A percentile compares a stretch with the other conserved stretches of the same genome.
phyloP scores from a whole-genome alignment of 2,888 invertebrate genomes.

The Nudaria mundana region DNA sequence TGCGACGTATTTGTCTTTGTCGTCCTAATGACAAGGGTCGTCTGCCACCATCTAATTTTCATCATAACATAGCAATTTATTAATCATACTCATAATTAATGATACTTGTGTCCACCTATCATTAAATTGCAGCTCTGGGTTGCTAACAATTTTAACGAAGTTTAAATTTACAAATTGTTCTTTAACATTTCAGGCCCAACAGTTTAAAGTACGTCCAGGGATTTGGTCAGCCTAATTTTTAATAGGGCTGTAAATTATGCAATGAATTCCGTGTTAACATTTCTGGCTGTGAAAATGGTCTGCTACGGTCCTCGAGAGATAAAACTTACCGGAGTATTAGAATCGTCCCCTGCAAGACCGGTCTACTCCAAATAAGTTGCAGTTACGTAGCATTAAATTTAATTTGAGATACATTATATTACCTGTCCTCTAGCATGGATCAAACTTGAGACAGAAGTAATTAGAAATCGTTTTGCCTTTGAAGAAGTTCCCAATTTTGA shows the following conservation, averaged over 20 bases:
- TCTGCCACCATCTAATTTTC: slow-evolving; percentile 7
- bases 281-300: slow-evolving; percentile 47
- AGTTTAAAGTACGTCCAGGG: slow-evolving; percentile 49
- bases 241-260: slow-evolving; percentile 60
- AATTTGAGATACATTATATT: slow-evolving; percentile 5
- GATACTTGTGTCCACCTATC: slow-evolving; percentile 1
- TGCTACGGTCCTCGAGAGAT: slow-evolving; percentile 42
- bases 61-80: slow-evolving; percentile 14
- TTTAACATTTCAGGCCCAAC: slow-evolving; percentile 48
- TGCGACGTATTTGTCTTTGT: slow-evolving; percentile 10
- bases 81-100: slow-evolving; percentile 12
- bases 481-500: slow-evolving; percentile 16
- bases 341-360: slow-evolving; percentile 16
- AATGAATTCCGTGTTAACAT: slow-evolving; percentile 54
- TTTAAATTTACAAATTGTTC: slow-evolving; percentile 49
- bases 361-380: slow-evolving; percentile 24
- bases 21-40: slow-evolving; percentile 7
- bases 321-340: slow-evolving; percentile 39
- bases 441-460: slow-evolving; percentile 20
- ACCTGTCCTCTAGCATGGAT: slow-evolving; percentile 30
- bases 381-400: slow-evolving; percentile 13
- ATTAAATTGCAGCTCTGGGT: slow-evolving; percentile 34
- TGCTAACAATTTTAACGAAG: slow-evolving; percentile 37
- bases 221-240: slow-evolving; percentile 52
- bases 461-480: slow-evolving; percentile 12